Evolutionary conservation across 2,888 invertebrate species (phyloP), one percentile per base, ranked within the genome.

Genomic region (Ormyrus pomaceus): DNA sequence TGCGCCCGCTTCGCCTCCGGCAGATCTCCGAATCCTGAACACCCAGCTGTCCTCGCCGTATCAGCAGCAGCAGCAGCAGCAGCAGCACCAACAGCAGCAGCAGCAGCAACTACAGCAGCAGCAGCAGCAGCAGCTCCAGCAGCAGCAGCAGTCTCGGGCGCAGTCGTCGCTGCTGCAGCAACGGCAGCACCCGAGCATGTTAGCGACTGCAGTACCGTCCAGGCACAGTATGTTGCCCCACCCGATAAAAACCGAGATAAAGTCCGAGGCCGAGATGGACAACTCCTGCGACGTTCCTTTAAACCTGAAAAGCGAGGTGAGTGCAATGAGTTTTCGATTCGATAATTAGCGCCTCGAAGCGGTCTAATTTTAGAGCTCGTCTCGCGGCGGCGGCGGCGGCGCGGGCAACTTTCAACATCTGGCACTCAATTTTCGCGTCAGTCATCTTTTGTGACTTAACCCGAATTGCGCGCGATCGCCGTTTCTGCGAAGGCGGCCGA

Each of bases 1-100:
- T 88, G 92, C 93, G 84, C 91, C 92, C 86, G 92, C 92, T 86
- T 91, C 92, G 83, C 91, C 92, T 85, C 92, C 92, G 87, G 91
- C 92, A 88, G 88, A 91, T 87, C 89, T 90, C 82, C 90, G 91
- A 86, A 91, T 91, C 83, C 90, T 92, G 84, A 91, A 91, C 86
- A 86, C 86, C 82, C 90, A 89, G 85, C 86, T 89, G 83, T 88
- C 89, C 81, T 84, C 88, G 76, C 86, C 88, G 84, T 89, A 89
- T 85, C 88, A 88, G 79, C 88, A 88, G 84, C 89, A 89, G 81
- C 86, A 88, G 81, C 88, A 87, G 83, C 87, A 88, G 80, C 89
- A 89, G 84, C 89, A 88, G 81, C 84, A 88, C 79, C 89, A 88
- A 83, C 88, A 89, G 77, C 89, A 88, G 82, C 86, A 85, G 73